phyloP scores from a whole-genome alignment of 2,113 vertebrate genomes.

The Dicentrarchus labrax region DNA sequence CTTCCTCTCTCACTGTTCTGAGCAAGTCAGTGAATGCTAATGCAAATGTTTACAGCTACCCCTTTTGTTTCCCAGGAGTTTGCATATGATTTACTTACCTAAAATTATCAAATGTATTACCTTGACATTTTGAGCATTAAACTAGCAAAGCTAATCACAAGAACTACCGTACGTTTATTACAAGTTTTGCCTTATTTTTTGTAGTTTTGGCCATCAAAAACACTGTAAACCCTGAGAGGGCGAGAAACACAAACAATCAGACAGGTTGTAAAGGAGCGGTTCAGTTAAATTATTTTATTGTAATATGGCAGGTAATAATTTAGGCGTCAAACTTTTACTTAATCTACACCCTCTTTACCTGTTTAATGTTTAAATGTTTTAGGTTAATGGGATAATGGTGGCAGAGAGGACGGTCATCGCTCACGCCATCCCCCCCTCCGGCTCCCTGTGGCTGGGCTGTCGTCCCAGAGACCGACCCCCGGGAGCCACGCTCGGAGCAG shows the following conservation, averaged over 20 bases:
- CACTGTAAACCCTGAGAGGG: not conserved
- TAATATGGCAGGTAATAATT: not conserved
- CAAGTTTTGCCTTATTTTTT: not conserved
- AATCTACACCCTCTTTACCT: too few relatives aligned
- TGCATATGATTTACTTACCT: too few relatives aligned
- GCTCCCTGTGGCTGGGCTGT: constrained; percentile 82
- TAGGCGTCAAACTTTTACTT: too few relatives aligned
- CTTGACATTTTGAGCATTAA: too few relatives aligned
- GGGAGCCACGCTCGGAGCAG: not conserved
- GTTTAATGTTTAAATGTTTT: constrained; percentile 6
- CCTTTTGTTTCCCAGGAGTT: too few relatives aligned
- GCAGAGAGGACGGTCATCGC: constrained; percentile 66
- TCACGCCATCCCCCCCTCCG: constrained; percentile 61
- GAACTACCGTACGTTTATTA: not conserved
- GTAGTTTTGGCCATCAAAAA: not conserved
- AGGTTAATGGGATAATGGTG: constrained; percentile 64
- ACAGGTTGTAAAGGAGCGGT: not conserved
- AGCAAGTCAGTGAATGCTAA: too few relatives aligned
- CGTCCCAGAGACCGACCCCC: constrained; percentile 10
- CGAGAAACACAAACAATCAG: not conserved
- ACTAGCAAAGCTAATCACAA: not conserved
- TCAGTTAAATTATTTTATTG: not conserved
- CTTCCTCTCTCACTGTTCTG: too few relatives aligned
- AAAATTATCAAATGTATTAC: too few relatives aligned
- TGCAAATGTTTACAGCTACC: too few relatives aligned